Base-by-base conservation (phyloP, 2,113 vertebrate species). In the Gallinago jamesoni region DNA sequence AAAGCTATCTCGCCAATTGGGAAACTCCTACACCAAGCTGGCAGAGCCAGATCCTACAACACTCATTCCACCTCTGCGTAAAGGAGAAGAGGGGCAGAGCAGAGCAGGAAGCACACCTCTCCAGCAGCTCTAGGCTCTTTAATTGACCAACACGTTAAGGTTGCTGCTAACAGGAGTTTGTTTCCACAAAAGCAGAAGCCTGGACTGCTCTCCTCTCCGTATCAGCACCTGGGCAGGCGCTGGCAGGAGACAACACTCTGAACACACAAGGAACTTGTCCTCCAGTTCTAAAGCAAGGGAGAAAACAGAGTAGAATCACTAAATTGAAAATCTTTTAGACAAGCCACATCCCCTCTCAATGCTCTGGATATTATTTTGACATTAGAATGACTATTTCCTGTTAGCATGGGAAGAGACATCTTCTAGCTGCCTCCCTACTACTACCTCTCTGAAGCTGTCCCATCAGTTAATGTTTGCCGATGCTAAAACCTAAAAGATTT, bases 21-120 rank as follows among this genome's bases (percentile, higher is more conserved):
- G 68, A 57, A 56, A 47, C 6, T 52, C 81, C 82, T 33, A 75
- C 66, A 39, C 7, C 37, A 55, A 57, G 59, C 53, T 72, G 47
- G 87, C 83, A 75, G 66, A 53, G 80, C 25, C 67, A 72, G 78
- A 4, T 6, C 57, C 68, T 60, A 30, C 74, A 72, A 30, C 48
- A 14, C 37, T 13, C n/a, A 1, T 2, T 14, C 52, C 47, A 19
- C 19, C 6, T 10, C 12, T 9, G 73, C 1, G 0, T 6, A 20
- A 7, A 17, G 33, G 55, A 24, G 56, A 24, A 24, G 24, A 59
- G 53, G 33, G n/a, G n/a, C 72, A 56, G 13, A 33, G 50, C 59
- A 31, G 14, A 66, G 35, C 14, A 35, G 30, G 57, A 7, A 53
- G 23, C 47, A n/a, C 27, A n/a, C 12, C 3, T 7, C 43, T 69